phyloP scores from a whole-genome alignment of 2,888 invertebrate genomes.

The Ectropis crepuscularia region DNA sequence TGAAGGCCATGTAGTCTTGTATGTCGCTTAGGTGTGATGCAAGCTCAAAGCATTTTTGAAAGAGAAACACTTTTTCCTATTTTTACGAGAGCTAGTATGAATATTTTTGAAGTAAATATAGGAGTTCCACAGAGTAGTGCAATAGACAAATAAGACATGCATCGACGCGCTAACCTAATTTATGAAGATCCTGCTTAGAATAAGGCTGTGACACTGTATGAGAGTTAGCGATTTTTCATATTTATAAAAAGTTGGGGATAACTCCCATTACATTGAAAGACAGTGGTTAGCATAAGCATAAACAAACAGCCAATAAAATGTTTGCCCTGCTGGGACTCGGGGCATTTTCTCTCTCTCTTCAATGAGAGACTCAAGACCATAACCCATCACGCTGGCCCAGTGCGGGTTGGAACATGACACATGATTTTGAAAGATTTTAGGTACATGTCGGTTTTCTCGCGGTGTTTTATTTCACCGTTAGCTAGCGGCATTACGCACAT shows the following conservation, averaged over 20 bases:
- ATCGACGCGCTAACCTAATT: constrained; percentile 38
- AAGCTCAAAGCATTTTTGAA: constrained; percentile 11
- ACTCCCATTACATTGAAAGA: too few species aligned
- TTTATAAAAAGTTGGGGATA: not conserved
- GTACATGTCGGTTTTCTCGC: too few species aligned
- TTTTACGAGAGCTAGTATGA: constrained; percentile 34
- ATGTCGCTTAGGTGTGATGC: constrained; percentile 1
- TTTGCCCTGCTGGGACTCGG: too few species aligned
- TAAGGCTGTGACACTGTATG: not conserved
- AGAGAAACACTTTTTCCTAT: constrained; percentile 16
- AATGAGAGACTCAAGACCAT: too few species aligned
- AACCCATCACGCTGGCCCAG: too few species aligned
- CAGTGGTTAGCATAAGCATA: too few species aligned
- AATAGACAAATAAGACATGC: constrained; percentile 41
- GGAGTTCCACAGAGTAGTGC: constrained; percentile 35
- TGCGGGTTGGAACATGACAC: too few species aligned
- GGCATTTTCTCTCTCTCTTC: too few species aligned
- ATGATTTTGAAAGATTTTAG: too few species aligned
- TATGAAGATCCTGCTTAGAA: constrained; percentile 35
- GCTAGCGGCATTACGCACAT: too few species aligned
- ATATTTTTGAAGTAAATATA: constrained; percentile 28
- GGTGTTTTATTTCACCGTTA: too few species aligned
- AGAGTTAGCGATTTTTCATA: constrained; percentile 20
- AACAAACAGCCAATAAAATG: too few species aligned
- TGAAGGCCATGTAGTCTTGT: not conserved